These are phyloP conservation scores for Holacanthus passer DNA, from an alignment of 2,113 vertebrate species.

Conservation along the genomic window DNA sequence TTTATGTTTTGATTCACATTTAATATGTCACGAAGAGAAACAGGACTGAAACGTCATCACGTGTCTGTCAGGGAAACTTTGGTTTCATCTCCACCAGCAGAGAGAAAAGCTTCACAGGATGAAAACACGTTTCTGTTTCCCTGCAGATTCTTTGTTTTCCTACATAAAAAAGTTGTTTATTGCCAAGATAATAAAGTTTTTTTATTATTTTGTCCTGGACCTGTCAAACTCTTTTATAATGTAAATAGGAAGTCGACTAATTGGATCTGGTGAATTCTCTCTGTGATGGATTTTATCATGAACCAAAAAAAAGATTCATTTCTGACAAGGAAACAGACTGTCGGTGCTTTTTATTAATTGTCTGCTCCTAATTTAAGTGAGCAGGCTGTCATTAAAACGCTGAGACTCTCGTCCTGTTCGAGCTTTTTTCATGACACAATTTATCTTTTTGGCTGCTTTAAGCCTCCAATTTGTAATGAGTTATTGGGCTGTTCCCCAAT, in stretches of 20 bases:
- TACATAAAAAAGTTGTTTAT: constrained; percentile 32
- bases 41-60: too few relatives aligned
- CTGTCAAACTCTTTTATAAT: constrained; percentile 38
- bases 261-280: constrained; percentile 55
- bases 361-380: constrained; percentile 65
- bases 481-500: constrained; percentile 81
- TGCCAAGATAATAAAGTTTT: constrained; percentile 26
- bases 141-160: background rate
- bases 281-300: constrained; percentile 57
- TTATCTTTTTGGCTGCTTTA: constrained; percentile 78
- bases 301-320: constrained; percentile 12
- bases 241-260: constrained; percentile 62
- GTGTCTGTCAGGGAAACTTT: too few relatives aligned
- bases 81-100: too few relatives aligned
- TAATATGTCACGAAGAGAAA: too few relatives aligned
- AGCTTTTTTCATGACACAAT: constrained; percentile 68
- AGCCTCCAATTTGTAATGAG: constrained; percentile 82
- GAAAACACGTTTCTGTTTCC: background rate
- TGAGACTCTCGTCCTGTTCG: constrained; percentile 63
- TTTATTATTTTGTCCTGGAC: constrained; percentile 16
- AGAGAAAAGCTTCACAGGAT: too few relatives aligned
- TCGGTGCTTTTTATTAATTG: constrained; percentile 67
- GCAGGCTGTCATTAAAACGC: constrained; percentile 66
- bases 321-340: constrained; percentile 58
- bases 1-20: too few relatives aligned